These are phyloP conservation scores for Cyprinodon brontotheroides DNA, from an alignment of 2,113 vertebrate genomes.

Conservation along the genomic window DNA sequence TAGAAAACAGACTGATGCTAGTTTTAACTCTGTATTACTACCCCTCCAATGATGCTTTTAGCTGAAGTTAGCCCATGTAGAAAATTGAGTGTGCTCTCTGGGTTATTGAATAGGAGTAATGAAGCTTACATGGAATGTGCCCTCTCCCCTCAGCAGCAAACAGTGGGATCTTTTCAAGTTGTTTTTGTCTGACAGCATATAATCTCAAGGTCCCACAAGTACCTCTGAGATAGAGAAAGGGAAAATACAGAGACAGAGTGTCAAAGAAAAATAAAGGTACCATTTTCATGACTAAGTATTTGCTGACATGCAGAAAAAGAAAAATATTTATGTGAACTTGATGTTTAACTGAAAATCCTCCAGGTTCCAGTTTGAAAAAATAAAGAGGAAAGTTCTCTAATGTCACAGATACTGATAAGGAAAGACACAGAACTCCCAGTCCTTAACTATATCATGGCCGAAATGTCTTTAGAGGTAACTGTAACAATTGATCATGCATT, in stretches of 20 bases:
- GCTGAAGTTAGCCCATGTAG: slow-evolving; percentile 46
- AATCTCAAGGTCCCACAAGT: slow-evolving; percentile 61
- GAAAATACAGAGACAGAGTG: neutral
- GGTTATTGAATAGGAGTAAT: slow-evolving; percentile 71
- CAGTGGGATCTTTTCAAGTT: slow-evolving; percentile 66
- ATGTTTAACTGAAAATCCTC: no score
- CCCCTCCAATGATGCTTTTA: slow-evolving; percentile 22
- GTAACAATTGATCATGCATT: no score
- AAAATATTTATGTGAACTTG: no score
- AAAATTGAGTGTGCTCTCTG: slow-evolving; percentile 49
- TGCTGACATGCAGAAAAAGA: neutral
- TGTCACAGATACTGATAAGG: no score
- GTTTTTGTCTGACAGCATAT: slow-evolving; percentile 60
- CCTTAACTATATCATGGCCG: no score
- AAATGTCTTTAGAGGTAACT: no score
- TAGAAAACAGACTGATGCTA: neutral
- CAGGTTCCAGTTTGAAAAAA: no score
- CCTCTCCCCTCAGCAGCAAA: slow-evolving; percentile 58
- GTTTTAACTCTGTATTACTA: slow-evolving; percentile 14
- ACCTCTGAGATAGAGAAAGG: slow-evolving; percentile 27
- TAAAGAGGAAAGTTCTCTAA: no score
- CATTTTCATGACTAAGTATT: neutral
- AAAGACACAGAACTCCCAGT: no score
- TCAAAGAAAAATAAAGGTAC: neutral
- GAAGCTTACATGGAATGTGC: slow-evolving; percentile 71